These are phyloP conservation scores for Manacus vitellinus DNA, from an alignment of 2,113 vertebrate species.

Conservation along the genomic window DNA sequence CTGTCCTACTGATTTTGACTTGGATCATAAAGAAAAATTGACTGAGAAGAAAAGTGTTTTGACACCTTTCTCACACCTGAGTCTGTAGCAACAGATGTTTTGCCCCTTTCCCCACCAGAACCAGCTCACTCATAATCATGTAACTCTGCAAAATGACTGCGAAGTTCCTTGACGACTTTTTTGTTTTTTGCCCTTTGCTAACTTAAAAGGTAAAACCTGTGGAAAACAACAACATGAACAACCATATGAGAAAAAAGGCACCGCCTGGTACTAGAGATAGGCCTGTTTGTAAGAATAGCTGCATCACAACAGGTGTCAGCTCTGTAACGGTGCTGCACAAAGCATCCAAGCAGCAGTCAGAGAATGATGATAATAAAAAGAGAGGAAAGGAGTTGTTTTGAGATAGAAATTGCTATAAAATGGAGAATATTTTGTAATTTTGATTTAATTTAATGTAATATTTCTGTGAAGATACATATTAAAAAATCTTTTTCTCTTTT, in stretches of 20 bases:
- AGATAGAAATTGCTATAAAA: neutral
- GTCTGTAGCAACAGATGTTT: neutral
- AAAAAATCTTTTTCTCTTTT: neutral
- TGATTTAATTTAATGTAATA: neutral
- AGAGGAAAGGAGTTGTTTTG: neutral
- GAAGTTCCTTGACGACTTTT: neutral
- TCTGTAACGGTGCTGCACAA: neutral
- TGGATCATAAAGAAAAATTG: neutral
- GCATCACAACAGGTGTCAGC: constrained; percentile 31
- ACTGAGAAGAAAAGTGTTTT: neutral
- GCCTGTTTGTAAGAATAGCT: neutral
- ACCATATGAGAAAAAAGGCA: neutral
- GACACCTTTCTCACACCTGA: neutral
- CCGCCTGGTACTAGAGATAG: neutral
- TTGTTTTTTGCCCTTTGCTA: neutral
- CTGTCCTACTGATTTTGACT: neutral
- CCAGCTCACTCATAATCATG: neutral
- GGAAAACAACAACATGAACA: neutral
- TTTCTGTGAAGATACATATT: neutral
- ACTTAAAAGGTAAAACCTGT: neutral
- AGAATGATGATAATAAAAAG: neutral
- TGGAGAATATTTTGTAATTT: neutral
- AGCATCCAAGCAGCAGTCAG: neutral
- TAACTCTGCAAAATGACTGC: neutral
- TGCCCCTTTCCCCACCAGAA: neutral